Base-by-base conservation (phyloP, 2,888 invertebrate genomes). In the Erynnis tages region DNA sequence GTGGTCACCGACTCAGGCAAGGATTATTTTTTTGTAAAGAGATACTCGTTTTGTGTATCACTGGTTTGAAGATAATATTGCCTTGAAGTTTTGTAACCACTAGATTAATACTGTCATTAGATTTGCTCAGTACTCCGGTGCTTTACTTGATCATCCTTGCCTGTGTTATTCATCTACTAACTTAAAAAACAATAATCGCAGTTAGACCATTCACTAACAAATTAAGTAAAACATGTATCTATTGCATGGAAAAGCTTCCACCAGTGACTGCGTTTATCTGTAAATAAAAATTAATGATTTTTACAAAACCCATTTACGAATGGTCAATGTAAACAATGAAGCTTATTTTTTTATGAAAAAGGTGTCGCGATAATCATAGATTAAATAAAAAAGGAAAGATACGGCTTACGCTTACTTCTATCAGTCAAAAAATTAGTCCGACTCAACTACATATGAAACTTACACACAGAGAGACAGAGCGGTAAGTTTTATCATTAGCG, bases 1-100 rank as follows among this genome's bases (percentile, higher is more conserved):
- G 91, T 92, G 81, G 86, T 90, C 88, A 86, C 79, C 82, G 86
- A 89, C 88, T 88, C 91, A 76, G 92, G 91, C 80, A 91, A 92
- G 82, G 86, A 92, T 76, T 79, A 90, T 73, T 91, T 79, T 80
- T 87, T 88, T 88, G 88, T 88, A 86, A 88, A 88, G 87, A 81
- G 73, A 84, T 81, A 85, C 87, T 23, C 23, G 82, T 83, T 82
- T 84, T 86, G 85, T 87, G 86, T 79, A 80, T 86, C 87, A 85
- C 79, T 82, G 82, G 85, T 89, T 87, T 89, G 85, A 82, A 78
- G 71, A 86, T 85, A 86, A 83, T 82, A 79, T 66, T 82, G 86
- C 82, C 85, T 86, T 86, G 82, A 87, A 90, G 73, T 91, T 87
- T 71, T 89, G 81, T 82, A 82, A 86, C 72, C 85, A 83, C 75